Conservation (phyloP, 1,140 invertebrate genomes). For the Hypothenemus hampei region DNA sequence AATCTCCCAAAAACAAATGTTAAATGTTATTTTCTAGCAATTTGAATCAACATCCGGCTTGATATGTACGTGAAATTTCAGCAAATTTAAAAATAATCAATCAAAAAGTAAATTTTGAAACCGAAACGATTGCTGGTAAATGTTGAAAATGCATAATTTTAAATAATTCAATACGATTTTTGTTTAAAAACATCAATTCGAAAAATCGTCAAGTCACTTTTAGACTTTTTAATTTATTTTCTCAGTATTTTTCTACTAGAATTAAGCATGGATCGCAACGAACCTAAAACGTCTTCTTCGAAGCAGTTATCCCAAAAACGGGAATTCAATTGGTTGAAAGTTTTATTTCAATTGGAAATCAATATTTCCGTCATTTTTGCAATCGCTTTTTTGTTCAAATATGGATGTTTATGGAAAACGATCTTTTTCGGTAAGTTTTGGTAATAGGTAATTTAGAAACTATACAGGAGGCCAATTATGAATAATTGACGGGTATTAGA, state of each 20-base stretch:
- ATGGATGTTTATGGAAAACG: conserved; percentile 30
- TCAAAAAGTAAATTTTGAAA: neutral
- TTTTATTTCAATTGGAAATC: conserved; percentile 30
- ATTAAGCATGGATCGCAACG: neutral
- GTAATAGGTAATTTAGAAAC: too few relatives aligned
- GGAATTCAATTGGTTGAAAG: conserved; percentile 31
- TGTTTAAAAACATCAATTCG: neutral
- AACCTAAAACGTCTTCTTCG: too few relatives aligned
- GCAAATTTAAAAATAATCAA: neutral
- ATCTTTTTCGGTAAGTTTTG: conserved; percentile 30
- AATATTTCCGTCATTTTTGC: conserved; percentile 20
- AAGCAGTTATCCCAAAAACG: conserved; percentile 23
- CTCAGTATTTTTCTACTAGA: neutral
- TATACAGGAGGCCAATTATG: too few relatives aligned
- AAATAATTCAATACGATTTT: neutral
- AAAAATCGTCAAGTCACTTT: neutral
- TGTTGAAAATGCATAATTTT: neutral
- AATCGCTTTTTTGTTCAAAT: conserved; percentile 19
- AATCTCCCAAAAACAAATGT: neutral
- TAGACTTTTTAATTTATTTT: neutral
- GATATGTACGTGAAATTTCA: neutral
- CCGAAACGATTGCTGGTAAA: neutral
- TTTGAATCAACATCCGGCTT: neutral
- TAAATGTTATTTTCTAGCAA: neutral
- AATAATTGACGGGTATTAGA: too few relatives aligned